phyloP scores from a whole-genome alignment of 2,113 vertebrate species.

The Phalacrocorax brasilianus region DNA sequence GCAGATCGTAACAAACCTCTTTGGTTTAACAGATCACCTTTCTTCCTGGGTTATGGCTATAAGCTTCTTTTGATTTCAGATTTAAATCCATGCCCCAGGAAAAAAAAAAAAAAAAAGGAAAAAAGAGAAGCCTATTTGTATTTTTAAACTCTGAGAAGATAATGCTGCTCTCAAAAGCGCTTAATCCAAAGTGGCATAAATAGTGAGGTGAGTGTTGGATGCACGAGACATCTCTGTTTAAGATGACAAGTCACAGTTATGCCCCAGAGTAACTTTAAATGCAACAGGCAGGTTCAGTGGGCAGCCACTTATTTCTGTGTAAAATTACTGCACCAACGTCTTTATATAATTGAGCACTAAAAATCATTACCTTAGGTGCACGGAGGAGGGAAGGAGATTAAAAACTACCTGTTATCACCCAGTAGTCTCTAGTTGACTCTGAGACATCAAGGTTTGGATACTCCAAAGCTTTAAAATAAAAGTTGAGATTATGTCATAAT shows the following conservation, averaged over 20 bases:
- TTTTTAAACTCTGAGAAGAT: background rate
- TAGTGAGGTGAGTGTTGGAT: background rate
- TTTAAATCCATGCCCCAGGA: background rate
- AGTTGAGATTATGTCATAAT: background rate
- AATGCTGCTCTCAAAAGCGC: background rate
- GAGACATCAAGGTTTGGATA: constrained; percentile 97
- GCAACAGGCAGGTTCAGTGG: background rate
- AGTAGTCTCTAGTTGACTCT: constrained; percentile 89
- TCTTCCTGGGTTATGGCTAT: background rate
- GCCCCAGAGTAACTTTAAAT: background rate
- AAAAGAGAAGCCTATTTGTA: background rate
- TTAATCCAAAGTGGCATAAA: background rate
- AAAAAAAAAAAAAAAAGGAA: accelerated
- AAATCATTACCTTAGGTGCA: background rate
- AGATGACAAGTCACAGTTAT: background rate
- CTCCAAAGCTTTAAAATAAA: constrained; percentile 85
- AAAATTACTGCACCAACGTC: background rate
- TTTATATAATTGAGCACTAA: background rate
- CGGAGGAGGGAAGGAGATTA: background rate
- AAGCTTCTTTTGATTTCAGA: background rate
- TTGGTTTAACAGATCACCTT: background rate
- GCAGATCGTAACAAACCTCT: background rate
- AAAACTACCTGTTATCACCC: constrained; percentile 94
- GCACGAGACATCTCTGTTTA: background rate
- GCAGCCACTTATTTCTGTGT: background rate